These are phyloP conservation scores for Drosophila asahinai DNA, from an alignment of 1,140 invertebrate species.

Conservation along the genomic window DNA sequence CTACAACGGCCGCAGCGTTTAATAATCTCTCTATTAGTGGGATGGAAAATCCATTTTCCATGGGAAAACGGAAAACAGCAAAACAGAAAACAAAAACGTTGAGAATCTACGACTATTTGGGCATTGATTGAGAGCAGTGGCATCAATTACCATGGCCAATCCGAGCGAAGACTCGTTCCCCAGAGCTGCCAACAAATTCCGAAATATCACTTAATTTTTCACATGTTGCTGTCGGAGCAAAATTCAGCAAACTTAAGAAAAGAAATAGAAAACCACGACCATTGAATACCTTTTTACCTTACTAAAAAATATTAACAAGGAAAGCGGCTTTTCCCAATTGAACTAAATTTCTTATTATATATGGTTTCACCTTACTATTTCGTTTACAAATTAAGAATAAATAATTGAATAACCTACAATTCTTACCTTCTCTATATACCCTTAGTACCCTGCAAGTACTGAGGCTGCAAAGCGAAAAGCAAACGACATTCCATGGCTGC, in stretches of 20 bases:
- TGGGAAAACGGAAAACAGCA: slow-evolving; percentile 12
- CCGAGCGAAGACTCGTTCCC: slow-evolving; percentile 17
- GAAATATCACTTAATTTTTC: slow-evolving; percentile 84
- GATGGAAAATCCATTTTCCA: slow-evolving; percentile 52
- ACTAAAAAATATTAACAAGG: not conserved
- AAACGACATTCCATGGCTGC: slow-evolving; percentile 74
- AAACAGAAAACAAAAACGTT: not conserved
- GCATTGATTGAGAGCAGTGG: slow-evolving; percentile 76
- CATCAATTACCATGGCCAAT: slow-evolving; percentile 67
- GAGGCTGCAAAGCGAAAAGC: slow-evolving; percentile 34
- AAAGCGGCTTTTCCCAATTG: not conserved
- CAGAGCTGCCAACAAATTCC: slow-evolving; percentile 79
- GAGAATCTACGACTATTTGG: slow-evolving; percentile 42
- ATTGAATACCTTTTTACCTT: not conserved
- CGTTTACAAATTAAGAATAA: too few species aligned
- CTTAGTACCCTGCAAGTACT: slow-evolving; percentile 7
- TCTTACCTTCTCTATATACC: not conserved
- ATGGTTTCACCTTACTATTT: not conserved
- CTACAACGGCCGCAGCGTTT: slow-evolving; percentile 54
- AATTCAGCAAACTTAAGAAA: slow-evolving; percentile 3
- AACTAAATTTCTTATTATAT: not conserved
- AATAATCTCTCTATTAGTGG: slow-evolving; percentile 76
- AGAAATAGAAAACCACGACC: not conserved
- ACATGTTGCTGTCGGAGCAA: slow-evolving; percentile 56
- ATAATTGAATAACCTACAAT: too few species aligned